These are phyloP conservation scores for Panzeria rudis DNA, from an alignment of 2,888 invertebrate species.

Conservation along the genomic window DNA sequence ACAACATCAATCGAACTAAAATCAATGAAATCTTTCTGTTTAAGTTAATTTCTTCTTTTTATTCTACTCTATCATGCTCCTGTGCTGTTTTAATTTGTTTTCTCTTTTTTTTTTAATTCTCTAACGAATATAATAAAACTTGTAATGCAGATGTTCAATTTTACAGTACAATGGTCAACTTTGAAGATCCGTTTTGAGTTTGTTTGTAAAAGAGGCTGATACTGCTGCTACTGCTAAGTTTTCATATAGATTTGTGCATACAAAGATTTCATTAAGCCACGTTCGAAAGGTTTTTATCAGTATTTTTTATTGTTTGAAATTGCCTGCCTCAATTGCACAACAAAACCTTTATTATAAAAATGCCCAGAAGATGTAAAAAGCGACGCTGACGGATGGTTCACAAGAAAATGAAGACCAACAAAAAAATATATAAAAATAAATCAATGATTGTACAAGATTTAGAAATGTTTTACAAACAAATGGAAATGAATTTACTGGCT, in stretches of 20 bases:
- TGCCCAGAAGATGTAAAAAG: constrained; percentile 44
- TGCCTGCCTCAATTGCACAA: constrained; percentile 49
- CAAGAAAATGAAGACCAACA: constrained; percentile 16
- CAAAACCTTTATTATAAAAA: constrained; percentile 46
- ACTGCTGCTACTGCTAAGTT: not conserved
- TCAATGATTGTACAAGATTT: constrained; percentile 61
- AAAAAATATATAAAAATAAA: constrained; percentile 22
- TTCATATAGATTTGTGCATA: constrained; percentile 44
- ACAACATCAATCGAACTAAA: constrained; percentile 56
- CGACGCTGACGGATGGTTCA: constrained; percentile 48
- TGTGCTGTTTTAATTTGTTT: constrained; percentile 3
- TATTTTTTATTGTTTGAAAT: constrained; percentile 54
- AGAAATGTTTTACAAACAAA: constrained; percentile 63
- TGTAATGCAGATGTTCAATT: constrained; percentile 69
- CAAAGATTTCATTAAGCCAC: constrained; percentile 60
- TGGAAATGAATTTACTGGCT: constrained; percentile 50
- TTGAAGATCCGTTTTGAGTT: constrained; percentile 52
- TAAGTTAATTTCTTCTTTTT: constrained; percentile 53
- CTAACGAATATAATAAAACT: constrained; percentile 41
- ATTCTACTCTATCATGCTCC: not conserved
- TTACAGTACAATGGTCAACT: constrained; percentile 69
- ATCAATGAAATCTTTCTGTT: constrained; percentile 61
- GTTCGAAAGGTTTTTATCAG: constrained; percentile 58
- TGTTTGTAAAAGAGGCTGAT: constrained; percentile 45
- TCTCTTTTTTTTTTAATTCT: constrained; percentile 31